Conservation (phyloP, 2,113 vertebrate genomes). For the Phylloscopus trochiloides region DNA sequence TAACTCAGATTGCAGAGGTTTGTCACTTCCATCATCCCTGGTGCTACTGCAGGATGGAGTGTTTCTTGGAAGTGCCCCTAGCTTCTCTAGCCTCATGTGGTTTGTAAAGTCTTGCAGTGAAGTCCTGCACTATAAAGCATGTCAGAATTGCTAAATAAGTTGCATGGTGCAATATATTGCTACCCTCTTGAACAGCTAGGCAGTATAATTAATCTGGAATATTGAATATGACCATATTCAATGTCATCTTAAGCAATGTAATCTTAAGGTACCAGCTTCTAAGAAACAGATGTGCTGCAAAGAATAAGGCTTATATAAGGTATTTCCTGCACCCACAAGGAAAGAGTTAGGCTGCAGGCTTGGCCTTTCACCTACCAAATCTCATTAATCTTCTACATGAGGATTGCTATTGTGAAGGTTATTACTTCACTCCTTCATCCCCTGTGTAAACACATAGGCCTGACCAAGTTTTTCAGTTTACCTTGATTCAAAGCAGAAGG, state of each 20-base stretch:
- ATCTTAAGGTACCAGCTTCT: neutral
- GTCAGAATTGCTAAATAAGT: neutral
- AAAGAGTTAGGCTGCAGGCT: neutral
- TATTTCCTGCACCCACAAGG: neutral
- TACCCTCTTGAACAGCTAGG: neutral
- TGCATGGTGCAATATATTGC: neutral
- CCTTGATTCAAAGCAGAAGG: neutral
- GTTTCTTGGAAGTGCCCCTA: neutral
- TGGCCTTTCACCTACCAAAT: neutral
- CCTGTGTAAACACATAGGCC: neutral
- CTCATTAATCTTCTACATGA: neutral
- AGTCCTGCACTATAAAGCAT: neutral
- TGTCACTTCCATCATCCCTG: neutral
- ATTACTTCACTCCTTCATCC: neutral
- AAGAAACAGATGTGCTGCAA: neutral
- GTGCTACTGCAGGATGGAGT: neutral
- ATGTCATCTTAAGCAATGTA: neutral
- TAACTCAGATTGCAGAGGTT: neutral
- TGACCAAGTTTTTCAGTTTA: neutral
- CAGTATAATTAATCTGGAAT: neutral
- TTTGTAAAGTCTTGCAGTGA: neutral
- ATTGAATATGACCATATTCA: neutral
- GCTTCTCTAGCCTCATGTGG: neutral
- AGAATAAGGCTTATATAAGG: neutral
- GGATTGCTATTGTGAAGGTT: neutral